These are phyloP conservation scores for Tinamus major DNA, from an alignment of 2,797 vertebrate genomes.

Conservation along the genomic window DNA sequence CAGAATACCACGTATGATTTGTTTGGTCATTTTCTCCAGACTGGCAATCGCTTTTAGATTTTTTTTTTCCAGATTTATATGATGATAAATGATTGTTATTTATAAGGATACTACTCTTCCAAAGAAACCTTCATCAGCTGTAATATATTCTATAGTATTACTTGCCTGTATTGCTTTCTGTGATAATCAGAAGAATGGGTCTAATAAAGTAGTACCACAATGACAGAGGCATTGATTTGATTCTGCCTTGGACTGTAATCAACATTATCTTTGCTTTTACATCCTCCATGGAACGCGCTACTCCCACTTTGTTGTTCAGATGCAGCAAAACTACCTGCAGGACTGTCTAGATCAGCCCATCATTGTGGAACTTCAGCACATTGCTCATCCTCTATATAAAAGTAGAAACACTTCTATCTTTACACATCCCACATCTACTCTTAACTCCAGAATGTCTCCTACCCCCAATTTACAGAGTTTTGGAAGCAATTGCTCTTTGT, in stretches of 20 bases:
- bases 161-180: not conserved
- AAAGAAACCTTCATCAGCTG: not conserved
- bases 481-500: not conserved
- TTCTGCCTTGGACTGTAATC: not conserved
- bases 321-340: not conserved
- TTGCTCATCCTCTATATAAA: not conserved
- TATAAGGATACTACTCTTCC: not conserved
- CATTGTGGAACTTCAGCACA: not conserved
- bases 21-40: not conserved
- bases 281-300: not conserved
- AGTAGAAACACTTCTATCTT: slow-evolving; percentile 12
- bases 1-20: not conserved
- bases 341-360: not conserved
- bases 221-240: not conserved
- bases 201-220: not conserved
- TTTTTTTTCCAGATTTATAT: not conserved
- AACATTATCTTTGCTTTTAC: not conserved
- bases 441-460: slow-evolving; percentile 3
- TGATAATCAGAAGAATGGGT: not conserved
- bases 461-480: not conserved
- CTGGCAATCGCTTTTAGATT: not conserved
- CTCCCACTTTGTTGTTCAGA: not conserved
- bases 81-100: not conserved
- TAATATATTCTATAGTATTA: not conserved
- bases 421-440: slow-evolving; percentile 8